phyloP scores from a whole-genome alignment of 1,140 invertebrate genomes.

The Aphelinus certus region DNA sequence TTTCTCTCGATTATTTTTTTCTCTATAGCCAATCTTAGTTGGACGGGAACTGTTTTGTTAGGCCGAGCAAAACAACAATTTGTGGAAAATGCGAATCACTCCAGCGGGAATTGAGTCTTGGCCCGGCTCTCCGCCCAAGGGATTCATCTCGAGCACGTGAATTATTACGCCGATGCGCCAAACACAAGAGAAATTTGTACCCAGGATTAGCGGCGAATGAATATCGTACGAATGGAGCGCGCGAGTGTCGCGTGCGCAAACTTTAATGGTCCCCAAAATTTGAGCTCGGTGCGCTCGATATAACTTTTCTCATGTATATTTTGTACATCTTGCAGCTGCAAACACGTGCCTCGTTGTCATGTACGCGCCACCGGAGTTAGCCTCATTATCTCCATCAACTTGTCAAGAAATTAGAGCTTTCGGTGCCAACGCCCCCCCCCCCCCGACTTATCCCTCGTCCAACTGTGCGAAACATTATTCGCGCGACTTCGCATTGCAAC shows the following conservation, averaged over 20 bases:
- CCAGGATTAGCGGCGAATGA: too few relatives aligned
- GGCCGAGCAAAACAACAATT: too few relatives aligned
- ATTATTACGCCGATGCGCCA: too few relatives aligned
- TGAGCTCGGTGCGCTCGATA: neutral
- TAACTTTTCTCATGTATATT: constrained; percentile 39
- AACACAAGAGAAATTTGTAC: too few relatives aligned
- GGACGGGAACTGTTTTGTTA: too few relatives aligned
- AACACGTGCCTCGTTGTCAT: neutral
- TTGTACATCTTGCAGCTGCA: constrained; percentile 16
- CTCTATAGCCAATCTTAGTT: too few relatives aligned
- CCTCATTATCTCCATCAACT: constrained; percentile 35
- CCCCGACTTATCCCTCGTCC: constrained; percentile 14
- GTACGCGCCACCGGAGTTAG: constrained; percentile 29
- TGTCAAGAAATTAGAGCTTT: constrained; percentile 34
- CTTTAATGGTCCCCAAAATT: constrained; percentile 32
- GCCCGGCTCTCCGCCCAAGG: too few relatives aligned
- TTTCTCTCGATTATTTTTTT: too few relatives aligned
- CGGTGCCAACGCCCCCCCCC: neutral
- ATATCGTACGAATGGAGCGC: too few relatives aligned
- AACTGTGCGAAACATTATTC: constrained; percentile 11
- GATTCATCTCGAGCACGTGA: too few relatives aligned
- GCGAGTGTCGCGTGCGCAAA: neutral
- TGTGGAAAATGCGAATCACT: too few relatives aligned
- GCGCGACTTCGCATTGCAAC: constrained; percentile 14
- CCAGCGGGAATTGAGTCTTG: too few relatives aligned